Evolutionary conservation across 2,797 vertebrate species (phyloP), one percentile per base, ranked within the genome.

Genomic region (Tadarida brasiliensis): DNA sequence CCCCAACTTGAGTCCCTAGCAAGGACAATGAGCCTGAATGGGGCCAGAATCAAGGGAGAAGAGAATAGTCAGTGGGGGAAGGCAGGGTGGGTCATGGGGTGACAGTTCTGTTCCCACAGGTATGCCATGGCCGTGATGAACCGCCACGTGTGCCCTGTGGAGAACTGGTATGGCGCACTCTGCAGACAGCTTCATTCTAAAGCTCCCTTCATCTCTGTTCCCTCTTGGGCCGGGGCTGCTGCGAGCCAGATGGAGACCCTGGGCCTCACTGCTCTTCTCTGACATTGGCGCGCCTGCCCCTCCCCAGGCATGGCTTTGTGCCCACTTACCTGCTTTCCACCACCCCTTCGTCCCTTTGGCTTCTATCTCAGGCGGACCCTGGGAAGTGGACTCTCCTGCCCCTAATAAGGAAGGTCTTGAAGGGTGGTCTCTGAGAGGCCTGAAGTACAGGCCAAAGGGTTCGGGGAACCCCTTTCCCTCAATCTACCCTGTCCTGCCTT

Each of bases 101-200:
- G 81, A 95, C 94, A 14, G 24, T 91, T 93, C 61, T 98, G 44
- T 70, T 96, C 68, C 95, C 65, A 0, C 97, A 99, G 99, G 96
- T 99, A 99, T 78, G 99, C 99, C 98, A 99, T 99, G 99, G 99
- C 99, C 84, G 99, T 99, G 98, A 99, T 99, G 99, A 99, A 99
- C 98, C 99, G 99, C 98, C 99, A 99, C 51, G 99, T 99, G 89
- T 99, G 99, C 98, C 99, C 99, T 57, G 99, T 99, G 97, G 99
- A 99, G 98, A 99, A 99, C 98, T 99, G 99, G 99, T 99, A 98
- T 97, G 98, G 97, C 68, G 94, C 51, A 68, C 94, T 86, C 92
- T 81, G 87, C 94, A 92, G 87, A 77, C 89, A 96, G 70, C 96
- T 76, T 97, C 90, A 49, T 78, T 96, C 87, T 96, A 96, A 96